Base-by-base conservation (phyloP, 2,113 vertebrate genomes). In the Pluvianellus socialis region DNA sequence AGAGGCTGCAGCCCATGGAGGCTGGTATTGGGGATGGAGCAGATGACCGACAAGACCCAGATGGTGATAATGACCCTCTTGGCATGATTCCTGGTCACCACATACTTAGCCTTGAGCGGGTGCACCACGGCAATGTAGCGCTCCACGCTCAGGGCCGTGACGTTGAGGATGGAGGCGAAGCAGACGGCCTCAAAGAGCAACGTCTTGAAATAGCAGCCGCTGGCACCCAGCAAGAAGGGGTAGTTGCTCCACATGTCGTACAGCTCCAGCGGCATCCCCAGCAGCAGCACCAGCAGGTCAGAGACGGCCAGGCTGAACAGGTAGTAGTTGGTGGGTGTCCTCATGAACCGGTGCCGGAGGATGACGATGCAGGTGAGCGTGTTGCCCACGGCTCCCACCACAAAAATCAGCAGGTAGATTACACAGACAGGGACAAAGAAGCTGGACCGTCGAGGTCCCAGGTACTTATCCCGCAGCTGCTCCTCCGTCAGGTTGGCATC, bases 181-280 rank as follows among this genome's bases (percentile, higher is more conserved):
- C 99, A 99, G 33, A 99, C 99, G 0, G 98, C 99, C 97, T 99
- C 99, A 0, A 99, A 99, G 56, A 99, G 98, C 96, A 99, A 97
- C 0, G 98, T 99, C 94, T 99, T 99, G 94, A 99, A 99, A 88
- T 98, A 98, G 98, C 99, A 99, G 81, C 99, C 99, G 0, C 97
- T 96, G 3, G 96, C 59, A 0, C 99, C 99, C 81, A 99, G 94
- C 76, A 99, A 98, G 97, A 99, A 99, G 1, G 99, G 99, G 97
- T 99, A 99, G 96, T 99, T 99, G 88, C 97, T 98, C 99, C 98
- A 99, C 98, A 99, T 96, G 96, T 99, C 99, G 0, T 99, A 99
- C 44, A 99, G 97, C 97, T 99, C 99, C 92, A 99, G 96, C 0
- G 99, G 99, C 99, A 99, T 98, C 20, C 99, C 99, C 12, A 99